Percentiles rank a stretch among this genome's conserved stretches.
These are phyloP conservation scores for Plemyria rubiginata DNA, from an alignment of 2,888 invertebrate species.

Conservation along the genomic window DNA sequence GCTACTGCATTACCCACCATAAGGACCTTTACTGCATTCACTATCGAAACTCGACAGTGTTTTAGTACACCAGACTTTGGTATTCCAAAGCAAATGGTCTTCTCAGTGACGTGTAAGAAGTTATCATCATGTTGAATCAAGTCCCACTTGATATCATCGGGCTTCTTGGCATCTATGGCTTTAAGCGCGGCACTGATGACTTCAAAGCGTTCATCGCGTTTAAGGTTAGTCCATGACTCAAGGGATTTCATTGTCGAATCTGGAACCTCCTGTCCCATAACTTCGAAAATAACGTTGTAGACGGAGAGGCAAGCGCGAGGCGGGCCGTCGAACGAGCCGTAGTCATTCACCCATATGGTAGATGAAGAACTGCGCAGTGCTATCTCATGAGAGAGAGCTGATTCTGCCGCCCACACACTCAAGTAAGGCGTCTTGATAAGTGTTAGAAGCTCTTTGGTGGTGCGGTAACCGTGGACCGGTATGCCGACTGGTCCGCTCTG, in stretches of 20 bases:
- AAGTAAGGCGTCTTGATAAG: constrained; percentile 13
- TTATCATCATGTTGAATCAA: not conserved
- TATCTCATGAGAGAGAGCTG: constrained; percentile 12
- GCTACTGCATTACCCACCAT: not conserved
- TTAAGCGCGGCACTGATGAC: not conserved
- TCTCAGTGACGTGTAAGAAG: not conserved
- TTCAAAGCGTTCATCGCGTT: not conserved
- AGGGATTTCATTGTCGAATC: not conserved
- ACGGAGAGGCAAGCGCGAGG: not conserved
- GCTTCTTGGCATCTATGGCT: not conserved
- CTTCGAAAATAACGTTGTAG: not conserved
- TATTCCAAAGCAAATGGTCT: not conserved
- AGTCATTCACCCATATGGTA: constrained; percentile 14
- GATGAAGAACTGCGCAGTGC: not conserved
- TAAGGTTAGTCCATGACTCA: not conserved
- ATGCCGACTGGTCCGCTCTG: not conserved
- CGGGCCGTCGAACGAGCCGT: not conserved
- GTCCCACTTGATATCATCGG: not conserved
- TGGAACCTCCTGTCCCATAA: not conserved
- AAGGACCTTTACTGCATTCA: not conserved
- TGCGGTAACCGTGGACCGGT: not conserved
- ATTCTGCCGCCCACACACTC: constrained; percentile 14
- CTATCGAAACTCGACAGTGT: not conserved
- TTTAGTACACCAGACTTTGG: not conserved
- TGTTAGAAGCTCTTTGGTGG: not conserved